phyloP scores from a whole-genome alignment of 2,113 vertebrate genomes.

The Sander lucioperca region DNA sequence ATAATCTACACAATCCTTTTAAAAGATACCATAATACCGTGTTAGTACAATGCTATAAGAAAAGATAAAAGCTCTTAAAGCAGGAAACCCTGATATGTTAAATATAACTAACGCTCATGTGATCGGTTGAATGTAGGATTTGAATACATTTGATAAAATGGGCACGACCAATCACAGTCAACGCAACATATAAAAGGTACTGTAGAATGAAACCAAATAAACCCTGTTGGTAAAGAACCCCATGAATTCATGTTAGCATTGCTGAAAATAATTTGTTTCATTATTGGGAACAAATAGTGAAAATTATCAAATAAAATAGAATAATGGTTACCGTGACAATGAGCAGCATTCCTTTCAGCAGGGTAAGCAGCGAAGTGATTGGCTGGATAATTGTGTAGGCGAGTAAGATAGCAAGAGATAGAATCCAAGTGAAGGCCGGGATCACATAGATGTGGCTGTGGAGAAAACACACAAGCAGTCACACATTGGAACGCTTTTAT shows the following conservation, averaged over 20 bases:
- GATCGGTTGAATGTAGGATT: too few species aligned
- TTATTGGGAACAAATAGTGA: background rate
- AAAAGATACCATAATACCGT: too few species aligned
- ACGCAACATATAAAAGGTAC: too few species aligned
- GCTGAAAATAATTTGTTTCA: background rate
- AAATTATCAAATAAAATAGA: background rate
- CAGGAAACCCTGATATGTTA: too few species aligned
- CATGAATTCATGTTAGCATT: background rate
- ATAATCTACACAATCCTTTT: background rate
- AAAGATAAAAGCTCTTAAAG: too few species aligned
- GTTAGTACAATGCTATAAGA: too few species aligned
- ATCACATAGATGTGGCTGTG: slow-evolving; percentile 80
- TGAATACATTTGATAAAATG: too few species aligned
- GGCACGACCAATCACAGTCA: too few species aligned
- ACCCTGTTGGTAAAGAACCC: too few species aligned
- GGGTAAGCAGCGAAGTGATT: slow-evolving; percentile 80
- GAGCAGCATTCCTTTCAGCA: slow-evolving; percentile 81
- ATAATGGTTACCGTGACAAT: slow-evolving; percentile 78
- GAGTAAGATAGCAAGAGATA: slow-evolving; percentile 77
- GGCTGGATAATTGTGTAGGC: slow-evolving; percentile 81
- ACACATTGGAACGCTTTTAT: background rate
- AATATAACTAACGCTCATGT: too few species aligned
- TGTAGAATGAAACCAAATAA: background rate
- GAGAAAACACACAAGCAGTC: slow-evolving; percentile 26
- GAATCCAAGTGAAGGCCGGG: slow-evolving; percentile 81